phyloP scores from a whole-genome alignment of 2,888 invertebrate species.

The Coronaproctus castanopsis region DNA sequence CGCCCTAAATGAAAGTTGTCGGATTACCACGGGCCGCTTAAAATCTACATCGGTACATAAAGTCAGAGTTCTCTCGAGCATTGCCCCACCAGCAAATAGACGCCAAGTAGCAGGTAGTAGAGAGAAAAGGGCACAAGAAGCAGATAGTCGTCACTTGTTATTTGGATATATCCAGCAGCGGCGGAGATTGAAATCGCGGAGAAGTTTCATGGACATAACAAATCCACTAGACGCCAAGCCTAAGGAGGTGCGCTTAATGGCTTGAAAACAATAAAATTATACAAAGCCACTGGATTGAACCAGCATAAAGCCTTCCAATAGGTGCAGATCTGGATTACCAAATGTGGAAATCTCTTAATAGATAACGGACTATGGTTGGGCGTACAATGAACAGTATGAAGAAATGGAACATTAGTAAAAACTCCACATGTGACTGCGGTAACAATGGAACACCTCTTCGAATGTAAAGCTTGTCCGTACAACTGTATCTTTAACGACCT shows the following conservation, averaged over 20 bases:
- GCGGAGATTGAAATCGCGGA: neutral
- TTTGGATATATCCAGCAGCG: neutral
- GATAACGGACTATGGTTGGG: neutral
- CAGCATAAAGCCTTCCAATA: neutral
- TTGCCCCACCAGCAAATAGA: neutral
- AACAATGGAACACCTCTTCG: neutral
- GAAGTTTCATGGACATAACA: neutral
- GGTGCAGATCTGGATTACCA: neutral
- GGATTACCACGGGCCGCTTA: neutral
- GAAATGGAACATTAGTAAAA: neutral
- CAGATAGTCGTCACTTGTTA: neutral
- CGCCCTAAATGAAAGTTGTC: neutral
- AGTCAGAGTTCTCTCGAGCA: neutral
- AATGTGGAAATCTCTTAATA: neutral
- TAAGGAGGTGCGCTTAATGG: neutral
- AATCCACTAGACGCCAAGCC: neutral
- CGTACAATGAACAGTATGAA: neutral
- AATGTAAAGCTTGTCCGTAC: neutral
- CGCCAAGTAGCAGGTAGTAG: neutral
- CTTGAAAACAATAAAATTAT: neutral
- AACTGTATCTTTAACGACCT: neutral
- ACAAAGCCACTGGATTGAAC: neutral
- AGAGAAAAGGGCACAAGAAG: neutral
- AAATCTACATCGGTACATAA: neutral
- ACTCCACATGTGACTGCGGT: neutral